phyloP scores from a whole-genome alignment of 2,888 invertebrate genomes.

The Synergus japonicus region DNA sequence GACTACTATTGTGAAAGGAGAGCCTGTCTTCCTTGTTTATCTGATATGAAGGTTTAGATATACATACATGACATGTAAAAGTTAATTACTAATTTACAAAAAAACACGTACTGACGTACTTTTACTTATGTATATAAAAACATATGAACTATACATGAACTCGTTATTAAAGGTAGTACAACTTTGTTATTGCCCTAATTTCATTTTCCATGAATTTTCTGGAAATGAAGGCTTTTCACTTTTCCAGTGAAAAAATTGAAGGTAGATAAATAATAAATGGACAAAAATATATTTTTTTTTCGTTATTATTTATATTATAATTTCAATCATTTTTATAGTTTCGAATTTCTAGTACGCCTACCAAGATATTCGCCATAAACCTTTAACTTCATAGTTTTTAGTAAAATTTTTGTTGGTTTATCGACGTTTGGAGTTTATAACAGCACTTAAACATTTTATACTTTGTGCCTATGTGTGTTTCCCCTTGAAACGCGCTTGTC shows the following conservation, averaged over 20 bases:
- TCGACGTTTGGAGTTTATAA: not conserved
- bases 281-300: too few relatives aligned
- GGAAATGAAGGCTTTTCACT: too few relatives aligned
- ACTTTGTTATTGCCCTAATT: too few relatives aligned
- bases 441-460: not conserved
- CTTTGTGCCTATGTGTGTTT: not conserved
- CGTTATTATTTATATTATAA: too few relatives aligned
- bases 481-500: not conserved
- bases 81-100: not conserved
- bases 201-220: too few relatives aligned
- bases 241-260: too few relatives aligned
- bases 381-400: not conserved
- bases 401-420: not conserved
- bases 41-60: not conserved
- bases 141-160: not conserved
- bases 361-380: too few relatives aligned
- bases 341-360: too few relatives aligned
- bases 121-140: not conserved
- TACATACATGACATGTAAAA: not conserved
- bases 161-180: too few relatives aligned
- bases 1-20: conserved; percentile 18
- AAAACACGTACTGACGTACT: not conserved
- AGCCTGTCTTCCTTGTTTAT: not conserved
- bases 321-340: too few relatives aligned
- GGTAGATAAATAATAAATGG: too few relatives aligned